A percentile compares a stretch with the other conserved stretches of the same genome.
Conservation (phyloP, 2,797 vertebrate genomes). For the Pangasius mekongensis region DNA sequence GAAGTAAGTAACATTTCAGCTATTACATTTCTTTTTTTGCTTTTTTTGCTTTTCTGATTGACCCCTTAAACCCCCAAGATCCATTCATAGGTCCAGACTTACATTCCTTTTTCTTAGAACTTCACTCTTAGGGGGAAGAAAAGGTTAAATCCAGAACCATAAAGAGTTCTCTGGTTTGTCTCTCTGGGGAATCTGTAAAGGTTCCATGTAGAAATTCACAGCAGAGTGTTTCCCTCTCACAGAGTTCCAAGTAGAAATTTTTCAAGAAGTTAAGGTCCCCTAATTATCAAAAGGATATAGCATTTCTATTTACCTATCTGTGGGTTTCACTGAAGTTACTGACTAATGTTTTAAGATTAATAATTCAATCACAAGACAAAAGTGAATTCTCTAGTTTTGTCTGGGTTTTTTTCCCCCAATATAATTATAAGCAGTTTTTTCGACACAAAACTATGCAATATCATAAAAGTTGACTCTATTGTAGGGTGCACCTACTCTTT, state of each 20-base stretch:
- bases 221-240: no score
- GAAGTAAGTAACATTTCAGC: constrained; percentile 54
- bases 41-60: neutral
- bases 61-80: neutral
- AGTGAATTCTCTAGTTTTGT: neutral
- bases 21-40: neutral
- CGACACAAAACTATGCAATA: neutral
- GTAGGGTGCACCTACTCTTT: neutral
- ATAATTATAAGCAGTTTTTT: neutral
- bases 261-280: neutral
- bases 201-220: neutral
- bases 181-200: neutral
- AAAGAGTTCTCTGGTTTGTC: neutral
- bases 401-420: neutral
- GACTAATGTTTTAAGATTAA: neutral
- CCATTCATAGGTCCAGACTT: neutral
- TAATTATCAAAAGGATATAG: neutral
- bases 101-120: neutral
- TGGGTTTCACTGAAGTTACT: neutral
- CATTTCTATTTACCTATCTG: neutral
- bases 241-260: neutral
- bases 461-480: neutral
- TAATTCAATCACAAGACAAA: neutral
- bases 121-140: neutral
- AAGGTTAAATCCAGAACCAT: neutral